phyloP scores from a whole-genome alignment of 1,140 invertebrate species.

The Drosophila nikananu region DNA sequence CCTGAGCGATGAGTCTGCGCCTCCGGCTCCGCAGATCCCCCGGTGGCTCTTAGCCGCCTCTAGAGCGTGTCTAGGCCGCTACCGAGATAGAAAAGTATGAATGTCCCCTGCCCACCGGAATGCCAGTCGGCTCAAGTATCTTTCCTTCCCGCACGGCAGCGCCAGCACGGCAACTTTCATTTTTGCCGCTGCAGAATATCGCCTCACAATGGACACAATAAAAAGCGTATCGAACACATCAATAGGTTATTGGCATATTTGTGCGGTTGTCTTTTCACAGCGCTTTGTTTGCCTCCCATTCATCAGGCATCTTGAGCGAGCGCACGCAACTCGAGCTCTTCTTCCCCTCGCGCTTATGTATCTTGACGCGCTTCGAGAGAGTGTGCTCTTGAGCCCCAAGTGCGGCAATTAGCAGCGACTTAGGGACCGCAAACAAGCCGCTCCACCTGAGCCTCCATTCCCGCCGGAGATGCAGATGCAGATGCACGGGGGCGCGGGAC shows the following conservation, averaged over 20 bases:
- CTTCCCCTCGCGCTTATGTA: constrained; percentile 37
- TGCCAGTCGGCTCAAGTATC: constrained; percentile 4
- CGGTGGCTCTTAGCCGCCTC: constrained; percentile 13
- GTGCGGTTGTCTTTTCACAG: constrained; percentile 35
- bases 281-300: constrained; percentile 68
- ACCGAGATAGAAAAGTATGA: constrained; percentile 18
- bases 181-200: constrained; percentile 75
- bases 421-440: constrained; percentile 33
- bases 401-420: constrained; percentile 39
- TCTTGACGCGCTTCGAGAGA: constrained; percentile 66
- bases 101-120: constrained; percentile 30
- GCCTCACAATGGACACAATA: constrained; percentile 66
- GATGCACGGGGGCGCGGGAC: constrained; percentile 2
- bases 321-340: constrained; percentile 41
- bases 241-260: constrained; percentile 72
- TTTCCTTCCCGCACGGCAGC: constrained; percentile 11
- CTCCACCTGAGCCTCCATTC: constrained; percentile 1
- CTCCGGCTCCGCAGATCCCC: neutral
- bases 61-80: constrained; percentile 37
- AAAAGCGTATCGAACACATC: constrained; percentile 73
- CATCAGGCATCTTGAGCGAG: constrained; percentile 24
- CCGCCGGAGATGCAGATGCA: neutral
- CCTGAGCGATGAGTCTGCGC: constrained; percentile 39
- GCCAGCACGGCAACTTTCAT: constrained; percentile 67
- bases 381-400: constrained; percentile 46